Evolutionary conservation across 2,113 vertebrate genomes (phyloP).

Genomic region (Pionites leucogaster): DNA sequence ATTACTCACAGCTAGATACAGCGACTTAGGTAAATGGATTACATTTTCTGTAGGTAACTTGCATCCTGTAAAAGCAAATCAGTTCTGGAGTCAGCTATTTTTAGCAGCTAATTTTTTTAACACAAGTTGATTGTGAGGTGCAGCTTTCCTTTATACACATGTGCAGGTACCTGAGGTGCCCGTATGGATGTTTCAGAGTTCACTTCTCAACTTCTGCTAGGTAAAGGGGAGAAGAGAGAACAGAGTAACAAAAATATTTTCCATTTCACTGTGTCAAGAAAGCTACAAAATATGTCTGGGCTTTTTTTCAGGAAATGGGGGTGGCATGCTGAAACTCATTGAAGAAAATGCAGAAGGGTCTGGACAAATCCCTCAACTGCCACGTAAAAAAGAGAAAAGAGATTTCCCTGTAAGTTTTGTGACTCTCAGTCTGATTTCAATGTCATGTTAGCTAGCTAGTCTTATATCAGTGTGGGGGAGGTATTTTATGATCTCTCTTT

Average conservation of each 20-base stretch:
- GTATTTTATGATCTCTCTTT: background rate
- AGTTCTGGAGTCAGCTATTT: background rate
- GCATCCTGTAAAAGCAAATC: background rate
- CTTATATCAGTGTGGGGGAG: background rate
- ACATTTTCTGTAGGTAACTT: background rate
- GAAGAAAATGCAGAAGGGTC: slow-evolving; percentile 78
- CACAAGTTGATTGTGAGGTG: background rate
- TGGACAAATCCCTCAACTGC: slow-evolving; percentile 79
- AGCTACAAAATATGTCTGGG: background rate
- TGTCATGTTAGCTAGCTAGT: background rate
- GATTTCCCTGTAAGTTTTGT: slow-evolving; percentile 88
- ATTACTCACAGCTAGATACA: slow-evolving; percentile 73
- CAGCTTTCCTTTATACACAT: background rate
- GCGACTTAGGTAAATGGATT: slow-evolving; percentile 65
- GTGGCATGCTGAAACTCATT: slow-evolving; percentile 80
- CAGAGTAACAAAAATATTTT: background rate
- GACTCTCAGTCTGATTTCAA: background rate
- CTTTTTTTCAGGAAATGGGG: slow-evolving; percentile 77
- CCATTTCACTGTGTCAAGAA: background rate
- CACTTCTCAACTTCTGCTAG: background rate
- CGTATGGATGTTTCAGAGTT: background rate
- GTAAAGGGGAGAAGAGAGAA: background rate
- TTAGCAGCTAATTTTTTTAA: background rate
- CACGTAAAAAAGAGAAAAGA: slow-evolving; percentile 89
- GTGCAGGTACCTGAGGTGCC: background rate